These are phyloP conservation scores for Drosophila melanica DNA, from an alignment of 1,140 invertebrate genomes.

Conservation along the genomic window DNA sequence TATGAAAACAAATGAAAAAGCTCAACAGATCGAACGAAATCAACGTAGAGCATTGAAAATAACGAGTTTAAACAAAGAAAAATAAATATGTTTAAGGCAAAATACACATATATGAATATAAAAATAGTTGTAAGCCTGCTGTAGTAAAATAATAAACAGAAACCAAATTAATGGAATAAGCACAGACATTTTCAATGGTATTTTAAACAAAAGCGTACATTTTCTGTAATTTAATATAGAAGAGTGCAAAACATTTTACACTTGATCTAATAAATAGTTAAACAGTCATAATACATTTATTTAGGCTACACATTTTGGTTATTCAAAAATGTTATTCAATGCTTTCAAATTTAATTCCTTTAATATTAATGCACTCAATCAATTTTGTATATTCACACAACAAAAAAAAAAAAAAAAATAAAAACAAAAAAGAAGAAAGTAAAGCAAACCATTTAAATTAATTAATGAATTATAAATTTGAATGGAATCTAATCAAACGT, in stretches of 20 bases:
- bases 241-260: slow-evolving; percentile 14
- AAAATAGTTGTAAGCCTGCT: slow-evolving; percentile 25
- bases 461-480: slow-evolving; percentile 15
- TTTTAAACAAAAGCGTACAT: slow-evolving; percentile 17
- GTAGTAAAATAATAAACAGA: slow-evolving; percentile 23
- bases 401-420: slow-evolving; percentile 8
- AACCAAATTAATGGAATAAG: slow-evolving; percentile 18
- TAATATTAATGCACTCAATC: slow-evolving; percentile 24
- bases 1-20: slow-evolving; percentile 15
- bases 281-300: slow-evolving; percentile 9
- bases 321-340: slow-evolving; percentile 2
- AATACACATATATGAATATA: slow-evolving; percentile 19
- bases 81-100: slow-evolving; percentile 37
- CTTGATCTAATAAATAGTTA: slow-evolving; percentile 11
- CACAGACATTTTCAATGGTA: slow-evolving; percentile 26
- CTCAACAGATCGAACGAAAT: slow-evolving; percentile 30
- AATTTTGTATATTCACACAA: slow-evolving; percentile 22
- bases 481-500: slow-evolving; percentile 64
- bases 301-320: slow-evolving; percentile 22
- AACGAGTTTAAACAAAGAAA: slow-evolving; percentile 35
- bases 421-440: slow-evolving; percentile 36
- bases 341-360: slow-evolving; percentile 22
- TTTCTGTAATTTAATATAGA: slow-evolving; percentile 17
- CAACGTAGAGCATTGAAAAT: slow-evolving; percentile 25
- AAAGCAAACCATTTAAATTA: slow-evolving; percentile 6